These are phyloP conservation scores for Pseudolycoriella hygida DNA, from an alignment of 2,888 invertebrate genomes.

Conservation along the genomic window DNA sequence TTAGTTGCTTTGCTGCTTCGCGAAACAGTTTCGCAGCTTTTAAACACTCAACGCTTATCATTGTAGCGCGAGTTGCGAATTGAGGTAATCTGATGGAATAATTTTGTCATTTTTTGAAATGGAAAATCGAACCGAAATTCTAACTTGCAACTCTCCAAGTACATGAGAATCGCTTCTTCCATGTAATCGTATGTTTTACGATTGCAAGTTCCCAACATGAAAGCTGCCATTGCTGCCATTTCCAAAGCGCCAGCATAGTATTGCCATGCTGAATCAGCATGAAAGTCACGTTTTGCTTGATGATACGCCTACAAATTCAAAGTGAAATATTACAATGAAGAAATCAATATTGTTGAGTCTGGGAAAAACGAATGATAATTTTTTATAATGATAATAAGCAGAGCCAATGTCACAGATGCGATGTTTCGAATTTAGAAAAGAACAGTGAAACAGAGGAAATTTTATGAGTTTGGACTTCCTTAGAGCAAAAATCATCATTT, in stretches of 20 bases:
- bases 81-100: slow-evolving; percentile 52
- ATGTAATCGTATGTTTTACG: slow-evolving; percentile 75
- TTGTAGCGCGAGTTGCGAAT: slow-evolving; percentile 80
- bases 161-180: slow-evolving; percentile 86
- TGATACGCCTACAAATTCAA: slow-evolving; percentile 50
- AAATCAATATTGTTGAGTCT: too few species aligned
- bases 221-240: slow-evolving; percentile 87
- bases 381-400: not conserved
- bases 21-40: slow-evolving; percentile 59
- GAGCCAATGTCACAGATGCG: too few species aligned
- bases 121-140: slow-evolving; percentile 11
- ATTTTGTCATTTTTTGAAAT: not conserved
- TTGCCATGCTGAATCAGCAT: slow-evolving; percentile 91
- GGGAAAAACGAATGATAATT: too few species aligned
- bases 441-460: too few species aligned
- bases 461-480: too few species aligned
- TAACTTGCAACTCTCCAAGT: slow-evolving; percentile 77
- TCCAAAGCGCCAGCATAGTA: slow-evolving; percentile 93
- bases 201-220: slow-evolving; percentile 66
- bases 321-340: too few species aligned
- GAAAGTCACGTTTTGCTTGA: slow-evolving; percentile 92
- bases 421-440: too few species aligned
- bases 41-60: slow-evolving; percentile 76
- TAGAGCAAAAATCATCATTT: too few species aligned
- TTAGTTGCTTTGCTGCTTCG: slow-evolving; percentile 89